Conservation (phyloP, 1,140 invertebrate species). For the Fopius arisanus region DNA sequence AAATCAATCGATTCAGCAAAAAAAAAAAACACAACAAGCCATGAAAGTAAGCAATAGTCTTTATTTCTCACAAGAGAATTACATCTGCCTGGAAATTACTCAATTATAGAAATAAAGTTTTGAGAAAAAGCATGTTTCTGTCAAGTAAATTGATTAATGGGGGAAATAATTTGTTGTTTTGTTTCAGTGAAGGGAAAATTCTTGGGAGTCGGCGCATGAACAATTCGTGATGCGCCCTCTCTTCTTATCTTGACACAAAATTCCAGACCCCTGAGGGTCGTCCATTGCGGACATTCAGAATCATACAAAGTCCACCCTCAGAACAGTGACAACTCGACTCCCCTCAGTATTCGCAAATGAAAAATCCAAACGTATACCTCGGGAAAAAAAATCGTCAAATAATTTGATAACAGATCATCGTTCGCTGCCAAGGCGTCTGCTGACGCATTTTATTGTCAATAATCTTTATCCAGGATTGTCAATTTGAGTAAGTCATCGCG, state of each 20-base stretch:
- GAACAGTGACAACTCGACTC: not conserved
- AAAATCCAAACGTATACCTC: not conserved
- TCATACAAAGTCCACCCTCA: not conserved
- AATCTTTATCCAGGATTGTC: not conserved
- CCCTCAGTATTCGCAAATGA: not conserved
- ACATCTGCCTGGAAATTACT: too few species aligned
- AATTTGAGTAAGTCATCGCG: not conserved
- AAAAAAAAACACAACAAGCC: too few species aligned
- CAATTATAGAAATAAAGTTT: too few species aligned
- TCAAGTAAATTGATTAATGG: too few species aligned
- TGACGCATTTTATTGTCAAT: not conserved
- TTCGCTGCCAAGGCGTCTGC: not conserved
- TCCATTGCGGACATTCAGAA: constrained; percentile 22
- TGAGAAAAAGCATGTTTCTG: too few species aligned
- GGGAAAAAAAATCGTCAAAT: not conserved
- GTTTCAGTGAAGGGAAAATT: too few species aligned
- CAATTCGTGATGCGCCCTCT: constrained; percentile 13
- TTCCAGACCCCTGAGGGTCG: constrained; percentile 15
- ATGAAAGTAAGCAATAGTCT: too few species aligned
- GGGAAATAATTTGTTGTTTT: too few species aligned
- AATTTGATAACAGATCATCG: not conserved
- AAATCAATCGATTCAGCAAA: too few species aligned
- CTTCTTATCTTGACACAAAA: not conserved
- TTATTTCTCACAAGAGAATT: too few species aligned
- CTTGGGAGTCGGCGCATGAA: constrained; percentile 19